Conservation (phyloP, 1,140 invertebrate species). For the Rhyzopertha dominica region DNA sequence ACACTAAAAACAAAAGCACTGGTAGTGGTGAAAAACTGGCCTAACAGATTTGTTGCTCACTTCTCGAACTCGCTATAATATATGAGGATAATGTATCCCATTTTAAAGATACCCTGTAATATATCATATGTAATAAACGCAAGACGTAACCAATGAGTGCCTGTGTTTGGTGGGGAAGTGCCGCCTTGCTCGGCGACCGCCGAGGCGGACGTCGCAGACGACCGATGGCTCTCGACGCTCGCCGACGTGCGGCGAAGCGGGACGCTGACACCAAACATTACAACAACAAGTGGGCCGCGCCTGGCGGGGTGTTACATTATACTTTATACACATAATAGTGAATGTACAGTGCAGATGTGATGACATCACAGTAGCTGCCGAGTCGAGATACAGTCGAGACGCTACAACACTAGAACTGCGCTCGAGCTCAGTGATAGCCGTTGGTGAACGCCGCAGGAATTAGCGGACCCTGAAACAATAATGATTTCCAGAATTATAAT, state of each 20-base stretch:
- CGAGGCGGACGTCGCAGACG: conserved; percentile 19
- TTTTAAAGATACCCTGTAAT: conserved; percentile 47
- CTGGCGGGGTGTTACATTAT: conserved; percentile 44
- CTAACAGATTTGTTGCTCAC: no score
- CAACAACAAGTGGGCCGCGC: conserved; percentile 46
- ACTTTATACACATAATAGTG: conserved; percentile 43
- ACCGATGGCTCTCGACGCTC: conserved; percentile 19
- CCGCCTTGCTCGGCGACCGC: conserved; percentile 32
- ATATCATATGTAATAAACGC: conserved; percentile 46
- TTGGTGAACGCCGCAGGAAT: conserved; percentile 92
- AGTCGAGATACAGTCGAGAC: conserved; percentile 29
- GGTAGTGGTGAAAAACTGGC: no score
- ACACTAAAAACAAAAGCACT: no score
- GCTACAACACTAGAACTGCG: conserved; percentile 33
- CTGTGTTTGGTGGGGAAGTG: conserved; percentile 43
- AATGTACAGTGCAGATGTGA: conserved; percentile 48
- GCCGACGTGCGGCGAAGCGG: conserved; percentile 34
- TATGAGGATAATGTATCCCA: conserved; percentile 48
- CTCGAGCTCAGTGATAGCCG: conserved; percentile 77
- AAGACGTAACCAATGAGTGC: conserved; percentile 45
- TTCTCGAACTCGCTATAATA: no score
- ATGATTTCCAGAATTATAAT: no score
- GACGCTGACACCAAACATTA: conserved; percentile 46
- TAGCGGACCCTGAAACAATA: conserved; percentile 72
- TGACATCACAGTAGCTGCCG: conserved; percentile 45